These are phyloP conservation scores for Menidia menidia DNA, from an alignment of 2,797 vertebrate species.

Conservation along the genomic window DNA sequence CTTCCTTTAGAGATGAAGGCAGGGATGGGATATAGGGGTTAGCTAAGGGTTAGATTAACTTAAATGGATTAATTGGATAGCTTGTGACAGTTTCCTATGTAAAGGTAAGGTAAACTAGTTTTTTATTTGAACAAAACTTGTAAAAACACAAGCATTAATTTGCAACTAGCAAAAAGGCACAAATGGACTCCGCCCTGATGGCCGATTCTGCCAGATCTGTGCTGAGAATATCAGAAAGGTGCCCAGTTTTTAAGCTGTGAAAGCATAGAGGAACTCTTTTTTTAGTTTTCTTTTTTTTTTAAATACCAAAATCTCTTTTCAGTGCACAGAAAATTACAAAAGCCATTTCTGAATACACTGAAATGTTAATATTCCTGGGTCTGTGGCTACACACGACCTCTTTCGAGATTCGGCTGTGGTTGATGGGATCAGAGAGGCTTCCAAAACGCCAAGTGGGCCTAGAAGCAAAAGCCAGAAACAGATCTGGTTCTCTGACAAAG, in stretches of 20 bases:
- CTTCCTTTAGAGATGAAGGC: constrained; percentile 27
- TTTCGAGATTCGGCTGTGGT: constrained; percentile 32
- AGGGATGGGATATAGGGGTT: constrained; percentile 9
- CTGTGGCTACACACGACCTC: constrained; percentile 39
- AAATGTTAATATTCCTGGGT: constrained; percentile 77
- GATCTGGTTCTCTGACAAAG: background rate
- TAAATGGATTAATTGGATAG: constrained; percentile 31
- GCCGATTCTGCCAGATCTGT: background rate
- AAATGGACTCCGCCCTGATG: background rate
- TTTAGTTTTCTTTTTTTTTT: constrained; percentile 72
- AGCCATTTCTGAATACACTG: constrained; percentile 84
- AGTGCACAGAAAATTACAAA: constrained; percentile 88
- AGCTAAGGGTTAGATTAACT: constrained; percentile 40
- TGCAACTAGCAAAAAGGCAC: constrained; percentile 7
- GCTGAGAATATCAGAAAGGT: too few species aligned
- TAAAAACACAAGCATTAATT: constrained; percentile 53
- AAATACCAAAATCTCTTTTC: constrained; percentile 89
- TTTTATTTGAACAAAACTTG: constrained; percentile 21
- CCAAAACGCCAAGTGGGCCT: constrained; percentile 2
- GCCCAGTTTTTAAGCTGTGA: too few species aligned
- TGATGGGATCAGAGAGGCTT: background rate
- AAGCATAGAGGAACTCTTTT: too few species aligned
- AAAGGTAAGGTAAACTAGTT: background rate
- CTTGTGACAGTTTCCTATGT: constrained; percentile 36
- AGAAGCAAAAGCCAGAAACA: constrained; percentile 6